Evolutionary conservation across 1,140 invertebrate genomes (phyloP), one percentile per base, ranked within the genome.

Genomic region (Bactericera cockerelli): DNA sequence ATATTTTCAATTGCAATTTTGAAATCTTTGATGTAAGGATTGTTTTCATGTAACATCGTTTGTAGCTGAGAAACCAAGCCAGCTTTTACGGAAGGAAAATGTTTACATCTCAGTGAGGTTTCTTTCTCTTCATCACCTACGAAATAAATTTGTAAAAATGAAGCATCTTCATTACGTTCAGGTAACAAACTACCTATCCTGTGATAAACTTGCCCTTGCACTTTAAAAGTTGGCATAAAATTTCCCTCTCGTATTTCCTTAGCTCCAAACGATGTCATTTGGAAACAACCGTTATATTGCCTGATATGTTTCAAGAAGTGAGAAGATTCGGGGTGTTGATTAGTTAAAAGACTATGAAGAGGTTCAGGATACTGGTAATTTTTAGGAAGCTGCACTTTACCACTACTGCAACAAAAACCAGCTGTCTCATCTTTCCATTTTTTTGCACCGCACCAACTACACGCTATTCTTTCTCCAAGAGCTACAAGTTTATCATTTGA

Each of bases 201-300:
- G 64, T 75, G 72, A 63, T 76, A 76, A 16, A 75, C 65, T 63
- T 75, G 71, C 26, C 75, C 72, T 69, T 76, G 70, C 42, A 76
- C 69, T 66, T 72, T 72, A 62, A 73, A 75, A 60, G 68, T 71
- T 53, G 70, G 64, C 62, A 66, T 66, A 63, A 68, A 69, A 64
- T 66, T 65, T 58, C 61, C 59, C 62, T 67, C 65, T 67, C 65
- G 65, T 10, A 64, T 39, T 24, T 66, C 57, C 22, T 66, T 65
- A 16, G 67, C 67, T 25, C 68, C 65, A 65, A 71, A 70, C 42
- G 68, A 69, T 24, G 69, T 70, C 68, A 72, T 72, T 67, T 72
- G 70, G 63, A 72, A 72, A 60, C 64, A 66, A 26, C 59, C 53
- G 65, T 71, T 71, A 58, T 70, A 70, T 59, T 67, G 69, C 33